Evolutionary conservation across 1,140 invertebrate genomes (phyloP), one percentile per base, ranked within the genome.

Genomic region (Bombyx mandarina): DNA sequence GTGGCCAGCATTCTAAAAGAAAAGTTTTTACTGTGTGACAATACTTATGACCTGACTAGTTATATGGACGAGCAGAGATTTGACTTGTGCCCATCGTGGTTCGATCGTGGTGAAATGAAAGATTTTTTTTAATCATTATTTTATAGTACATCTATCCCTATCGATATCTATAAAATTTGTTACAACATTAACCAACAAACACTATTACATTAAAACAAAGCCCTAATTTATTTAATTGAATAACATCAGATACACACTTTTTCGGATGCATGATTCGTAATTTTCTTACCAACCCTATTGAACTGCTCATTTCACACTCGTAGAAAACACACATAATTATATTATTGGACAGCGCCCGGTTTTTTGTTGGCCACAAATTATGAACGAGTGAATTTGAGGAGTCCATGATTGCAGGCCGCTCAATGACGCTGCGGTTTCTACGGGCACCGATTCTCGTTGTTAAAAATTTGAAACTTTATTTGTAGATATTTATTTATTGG

Each of bases 301-400:
- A 81, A 80, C 80, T 83, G 77, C 73, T 81, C 71, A 78, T 83
- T 83, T 83, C 74, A 79, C 77, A 79, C 77, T 74, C 69, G 66
- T 72, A 74, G 74, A 77, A 35, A 76, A 78, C 77, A 79, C 56
- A 79, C 77, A 81, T 83, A 83, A 83, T 83, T 81, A 83, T 69
- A 81, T 79, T 73, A 79, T 79, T 80, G 75, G 69, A 71, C 69
- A 71, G 70, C 69, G 65, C 66, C 64, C 43, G 53, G 44, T 77
- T 81, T 79, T 83, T 81, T 81, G 75, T 80, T 71, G 72, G 63
- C 77, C 63, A 76, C 71, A 80, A 82, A 80, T 80, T 82, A 79
- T 78, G 65, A 77, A 74, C 67, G 75, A 71, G 70, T 66, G 60
- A 66, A 82, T 72, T 80, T 61, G 76, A 79, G 73, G 74, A 76